Base-by-base conservation (phyloP, 1,140 invertebrate species). In the Hetaerina americana region DNA sequence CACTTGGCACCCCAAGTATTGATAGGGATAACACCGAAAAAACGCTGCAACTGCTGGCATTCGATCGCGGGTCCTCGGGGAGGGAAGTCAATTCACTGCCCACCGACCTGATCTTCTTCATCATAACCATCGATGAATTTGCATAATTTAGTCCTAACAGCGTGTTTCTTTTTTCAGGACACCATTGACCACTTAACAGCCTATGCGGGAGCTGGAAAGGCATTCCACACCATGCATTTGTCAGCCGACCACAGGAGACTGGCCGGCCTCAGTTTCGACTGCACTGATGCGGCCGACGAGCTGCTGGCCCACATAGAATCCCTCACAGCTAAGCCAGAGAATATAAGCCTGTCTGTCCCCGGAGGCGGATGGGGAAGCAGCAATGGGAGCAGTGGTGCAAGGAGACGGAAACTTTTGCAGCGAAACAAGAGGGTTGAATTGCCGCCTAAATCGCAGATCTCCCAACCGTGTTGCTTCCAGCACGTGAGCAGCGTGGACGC, bases 401-500 rank as follows among this genome's bases (percentile, higher is more conserved):
- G 27, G 1, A 57, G 40, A n/a, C 27, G 66, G 67, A 68, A 28
- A 26, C 25, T 71, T 22, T 66, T 29, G 0, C 26, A 72, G 27
- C 27, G n/a, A n/a, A 29, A 31, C 15, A 76, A 75, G 73, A 72
- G 70, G 25, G 69, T 75, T n/a, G 40, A 57, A 67, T 80, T 89
- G 70, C 91, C 92, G 5, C 86, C 88, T 26, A 94, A 94, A 78
- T 87, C 85, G 68, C 91, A 94, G 78, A 95, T 95, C 74, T 94
- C 92, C 15, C 87, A 90, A 76, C 93, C 93, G 0, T 94, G 92
- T 78, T 91, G 91, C 76, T 95, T 95, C 80, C 89, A 93, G 71
- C 93, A 95, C 78, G 87, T 95, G 67, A 93, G 91, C 27, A 91
- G 87, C 73, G 87, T 95, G 12, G 90, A 92, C 72, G 82, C 85